Evolutionary conservation across 2,888 invertebrate genomes (phyloP), one percentile per base, ranked within the genome.

Genomic region (Xestia ashworthii): DNA sequence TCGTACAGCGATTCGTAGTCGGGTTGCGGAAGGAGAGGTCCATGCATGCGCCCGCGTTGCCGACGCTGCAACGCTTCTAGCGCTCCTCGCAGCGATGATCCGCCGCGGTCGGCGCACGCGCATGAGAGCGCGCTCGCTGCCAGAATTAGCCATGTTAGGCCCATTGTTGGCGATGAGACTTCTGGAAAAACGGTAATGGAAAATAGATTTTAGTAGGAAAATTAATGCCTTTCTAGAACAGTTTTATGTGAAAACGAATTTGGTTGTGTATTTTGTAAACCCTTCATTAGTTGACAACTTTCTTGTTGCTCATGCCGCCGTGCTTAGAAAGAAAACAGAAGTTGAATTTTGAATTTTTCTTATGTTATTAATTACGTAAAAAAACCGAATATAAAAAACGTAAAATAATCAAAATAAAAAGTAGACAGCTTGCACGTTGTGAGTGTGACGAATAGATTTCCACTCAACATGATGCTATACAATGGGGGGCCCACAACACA

Each of bases 51-150:
- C 41, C 95, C 95, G 1, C 97, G 94, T 85, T 97, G 97, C 22
- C 97, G 94, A 16, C 97, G 93, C 86, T 97, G 96, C 81, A 97
- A 91, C 0, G 97, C 97, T 81, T 97, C 97, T 3, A 97, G 92
- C 0, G 97, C 97, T 0, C 96, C 95, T 4, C 97, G 95, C 76
- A 97, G 93, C 2, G 97, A 97, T 12, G 97, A 96, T 12, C 96
- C 95, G 5, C 93, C 92, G 55, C 91, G 93, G 48, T 93, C 94
- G 25, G 94, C 94, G 78, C 91, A 87, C 5, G 92, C 93, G 83
- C 88, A 90, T 67, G 89, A 86, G 68, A 92, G 84, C 60, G 90
- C 91, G 87, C 92, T 90, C 80, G 90, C 92, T 80, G 88, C 88
- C 80, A 93, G 79, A 88, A 92, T 92, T 74, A 95, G 87, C 95